These are phyloP conservation scores for Drosophila borborema DNA, from an alignment of 2,888 invertebrate genomes.

Conservation along the genomic window DNA sequence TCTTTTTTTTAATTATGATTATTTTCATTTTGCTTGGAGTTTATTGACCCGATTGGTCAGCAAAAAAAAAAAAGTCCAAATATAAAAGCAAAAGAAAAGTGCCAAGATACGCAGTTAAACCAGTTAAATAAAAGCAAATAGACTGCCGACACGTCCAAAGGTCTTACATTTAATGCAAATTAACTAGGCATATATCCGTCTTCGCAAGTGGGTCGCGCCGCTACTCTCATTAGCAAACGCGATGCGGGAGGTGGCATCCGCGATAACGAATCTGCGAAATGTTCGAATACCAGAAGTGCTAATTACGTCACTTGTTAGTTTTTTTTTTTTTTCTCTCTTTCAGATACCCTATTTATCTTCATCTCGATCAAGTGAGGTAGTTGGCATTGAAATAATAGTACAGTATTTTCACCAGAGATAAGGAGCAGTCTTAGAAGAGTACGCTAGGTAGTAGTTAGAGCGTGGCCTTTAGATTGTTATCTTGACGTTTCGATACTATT, in stretches of 20 bases:
- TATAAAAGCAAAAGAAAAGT: slow-evolving; percentile 29
- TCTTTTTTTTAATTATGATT: slow-evolving; percentile 15
- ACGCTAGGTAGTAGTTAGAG: neutral
- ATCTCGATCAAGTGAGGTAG: neutral
- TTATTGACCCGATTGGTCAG: slow-evolving; percentile 69
- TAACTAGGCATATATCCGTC: slow-evolving; percentile 78
- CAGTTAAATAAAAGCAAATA: slow-evolving; percentile 32
- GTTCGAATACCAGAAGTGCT: slow-evolving; percentile 54
- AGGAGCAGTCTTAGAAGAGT: neutral
- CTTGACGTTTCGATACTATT: neutral
- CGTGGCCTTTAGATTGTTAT: neutral
- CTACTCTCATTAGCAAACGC: slow-evolving; percentile 62
- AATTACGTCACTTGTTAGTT: slow-evolving; percentile 57
- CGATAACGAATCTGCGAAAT: slow-evolving; percentile 36
- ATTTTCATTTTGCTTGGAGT: slow-evolving; percentile 40
- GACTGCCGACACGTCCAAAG: slow-evolving; percentile 63
- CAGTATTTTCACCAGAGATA: neutral
- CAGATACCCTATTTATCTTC: slow-evolving; percentile 7
- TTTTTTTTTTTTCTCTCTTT: slow-evolving; percentile 5
- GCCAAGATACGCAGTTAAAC: slow-evolving; percentile 55
- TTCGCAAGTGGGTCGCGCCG: slow-evolving; percentile 63
- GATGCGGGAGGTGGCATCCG: slow-evolving; percentile 34
- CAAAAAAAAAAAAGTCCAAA: slow-evolving; percentile 46
- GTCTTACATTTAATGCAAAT: slow-evolving; percentile 70
- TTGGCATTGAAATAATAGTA: neutral